Conservation (phyloP, 2,797 vertebrate species). For the Sparidentex hasta region DNA sequence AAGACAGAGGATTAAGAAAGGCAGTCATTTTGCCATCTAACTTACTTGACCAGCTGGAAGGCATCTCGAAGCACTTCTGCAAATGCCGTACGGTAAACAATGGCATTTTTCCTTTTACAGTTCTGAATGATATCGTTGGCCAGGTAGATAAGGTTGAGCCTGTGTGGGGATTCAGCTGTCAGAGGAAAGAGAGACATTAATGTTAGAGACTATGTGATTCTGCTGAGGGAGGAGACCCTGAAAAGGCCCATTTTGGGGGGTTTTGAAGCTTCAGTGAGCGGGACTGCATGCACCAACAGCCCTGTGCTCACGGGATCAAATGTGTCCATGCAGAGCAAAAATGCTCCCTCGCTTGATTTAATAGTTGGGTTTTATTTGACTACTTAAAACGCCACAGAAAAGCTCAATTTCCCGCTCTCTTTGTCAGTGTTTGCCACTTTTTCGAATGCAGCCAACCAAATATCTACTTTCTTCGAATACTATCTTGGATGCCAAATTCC, state of each 20-base stretch:
- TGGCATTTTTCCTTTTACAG: slow-evolving; percentile 96
- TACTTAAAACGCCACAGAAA: no score
- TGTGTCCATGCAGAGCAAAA: no score
- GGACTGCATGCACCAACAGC: no score
- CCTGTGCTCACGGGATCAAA: no score
- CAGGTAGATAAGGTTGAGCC: slow-evolving; percentile 95
- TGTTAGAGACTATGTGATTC: background rate
- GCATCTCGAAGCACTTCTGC: slow-evolving; percentile 94
- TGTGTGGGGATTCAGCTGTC: slow-evolving; percentile 90
- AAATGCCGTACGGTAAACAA: slow-evolving; percentile 94
- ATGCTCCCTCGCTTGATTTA: no score
- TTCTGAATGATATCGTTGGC: slow-evolving; percentile 99
- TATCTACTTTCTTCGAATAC: no score
- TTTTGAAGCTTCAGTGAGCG: no score
- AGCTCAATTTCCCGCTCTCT: no score
- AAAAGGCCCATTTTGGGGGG: background rate
- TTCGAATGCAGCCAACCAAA: background rate
- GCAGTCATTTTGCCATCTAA: slow-evolving; percentile 25
- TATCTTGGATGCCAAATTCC: no score
- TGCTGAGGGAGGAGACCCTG: background rate
- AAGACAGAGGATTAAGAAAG: background rate
- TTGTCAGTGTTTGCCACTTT: no score
- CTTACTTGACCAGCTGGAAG: slow-evolving; percentile 92
- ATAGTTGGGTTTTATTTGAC: no score
- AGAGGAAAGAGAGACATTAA: slow-evolving; percentile 31